Evolutionary conservation across 1,140 invertebrate species (phyloP), one percentile per base, ranked within the genome.

Genomic region (Phymastichus coffea): DNA sequence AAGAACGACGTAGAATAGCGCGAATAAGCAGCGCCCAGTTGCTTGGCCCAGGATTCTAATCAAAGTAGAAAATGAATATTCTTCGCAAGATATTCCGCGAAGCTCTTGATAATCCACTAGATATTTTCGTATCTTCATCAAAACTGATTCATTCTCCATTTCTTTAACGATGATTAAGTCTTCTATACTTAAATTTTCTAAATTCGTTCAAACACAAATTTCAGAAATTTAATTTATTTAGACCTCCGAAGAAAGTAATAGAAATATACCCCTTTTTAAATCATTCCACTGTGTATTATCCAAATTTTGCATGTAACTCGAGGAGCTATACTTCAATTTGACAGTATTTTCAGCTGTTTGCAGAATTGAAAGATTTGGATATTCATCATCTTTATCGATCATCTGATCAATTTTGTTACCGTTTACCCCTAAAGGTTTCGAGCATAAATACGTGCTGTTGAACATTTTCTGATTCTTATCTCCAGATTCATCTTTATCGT

Each of bases 71-170:
- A 71, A 79, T 12, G 71, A 64, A 58, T 76, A 76, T 49, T 78
- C 71, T 0, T 62, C 66, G 22, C 61, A 54, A 12, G 75, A 66
- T 22, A 55, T 69, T n/a, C 70, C 75, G 14, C 52, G 66, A 4
- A 57, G 56, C 56, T 73, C 72, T 60, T 78, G 77, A 69, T 75
- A 75, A 47, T 70, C 67, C 0, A 69, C 68, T 33, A 79, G 58
- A 52, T 69, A 69, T 33, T 70, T 70, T 9, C 70, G 67, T 19
- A 72, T 25, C 30, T 54, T 68, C 3, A 60, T 38, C 9, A 74
- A 22, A 22, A 68, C 43, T 47, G 28, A 66, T 19, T 46, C 3
- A 2, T 54, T 61, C 9, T 40, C 41, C 0, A 23, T 6, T n/a
- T n/a, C n/a, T 1, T 61, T 15, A 10, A 22, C 19, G n/a, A 23